Evolutionary conservation across 2,888 invertebrate genomes (phyloP), one percentile per base, ranked within the genome.

Genomic region (Pyralis farinalis): DNA sequence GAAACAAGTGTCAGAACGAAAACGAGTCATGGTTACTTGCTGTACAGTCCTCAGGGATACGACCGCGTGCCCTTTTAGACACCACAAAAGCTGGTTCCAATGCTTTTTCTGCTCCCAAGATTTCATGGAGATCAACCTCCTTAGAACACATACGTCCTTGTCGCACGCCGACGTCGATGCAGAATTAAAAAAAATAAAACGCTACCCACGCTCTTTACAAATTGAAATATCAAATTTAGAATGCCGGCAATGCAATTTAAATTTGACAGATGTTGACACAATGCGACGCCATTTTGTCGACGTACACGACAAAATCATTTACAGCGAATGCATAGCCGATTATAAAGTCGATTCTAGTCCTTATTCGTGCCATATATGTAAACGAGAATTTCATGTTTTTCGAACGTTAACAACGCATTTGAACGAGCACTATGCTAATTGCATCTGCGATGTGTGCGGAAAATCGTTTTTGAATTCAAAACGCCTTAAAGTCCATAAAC

Each of bases 381-480:
- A 60, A 0, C 56, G 58, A 27, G 67, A 80, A 25, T 86, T 82
- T 28, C 85, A 86, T 34, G 84, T 84, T 0, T 86, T 86, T 39
- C 58, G 85, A 20, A 78, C 77, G 0, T 43, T 86, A 2, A 84
- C 85, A 0, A 79, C 73, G 1, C 90, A 91, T 56, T 50, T 90
- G 20, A 90, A 90, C 34, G 84, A 82, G 21, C 90, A 91, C 31
- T 90, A 87, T 40, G 79, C 83, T 0, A 84, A 85, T 27, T 88
- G 82, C 34, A 85, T 90, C 20, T 91, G 90, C 48, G 80, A 83
- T 43, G 77, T 88, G 1, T 90, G 90, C 47, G 87, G 87, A 0
- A 90, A 90, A 55, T 81, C 86, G 0, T 91, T 88, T 46, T 55
- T 90, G 0, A 90, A 90, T 47, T 71, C 77, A 0, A 86, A 89